These are phyloP conservation scores for Pangasianodon gigas DNA, from an alignment of 2,113 vertebrate species.

Conservation along the genomic window DNA sequence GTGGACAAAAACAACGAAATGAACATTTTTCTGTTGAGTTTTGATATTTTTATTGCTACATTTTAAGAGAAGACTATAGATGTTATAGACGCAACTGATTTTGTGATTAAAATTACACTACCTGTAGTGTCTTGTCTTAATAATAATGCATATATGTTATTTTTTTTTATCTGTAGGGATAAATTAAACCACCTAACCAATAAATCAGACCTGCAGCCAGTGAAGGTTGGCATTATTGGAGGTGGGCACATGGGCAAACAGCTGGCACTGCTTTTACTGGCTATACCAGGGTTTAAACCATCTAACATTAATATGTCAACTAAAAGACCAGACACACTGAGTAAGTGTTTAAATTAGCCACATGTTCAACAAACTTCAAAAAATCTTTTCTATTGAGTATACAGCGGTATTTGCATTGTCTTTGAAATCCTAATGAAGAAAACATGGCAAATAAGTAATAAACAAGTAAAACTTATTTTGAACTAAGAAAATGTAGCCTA, in stretches of 20 bases:
- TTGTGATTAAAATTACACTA: neutral
- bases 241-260: constrained; percentile 75
- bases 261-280: constrained; percentile 60
- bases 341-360: neutral
- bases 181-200: neutral
- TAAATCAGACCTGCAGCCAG: neutral
- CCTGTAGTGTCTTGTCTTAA: neutral
- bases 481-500: neutral
- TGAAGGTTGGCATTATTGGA: constrained; percentile 75
- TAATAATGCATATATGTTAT: neutral
- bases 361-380: neutral
- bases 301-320: constrained; percentile 71
- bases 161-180: constrained; percentile 18
- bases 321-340: constrained; percentile 69
- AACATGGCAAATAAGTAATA: neutral
- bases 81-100: neutral
- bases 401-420: neutral
- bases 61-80: neutral
- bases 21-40: neutral
- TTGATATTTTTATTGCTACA: neutral
- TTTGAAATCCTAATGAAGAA: neutral
- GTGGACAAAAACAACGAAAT: neutral
- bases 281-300: constrained; percentile 59
- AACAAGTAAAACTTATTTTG: neutral
- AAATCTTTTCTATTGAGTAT: neutral